Evolutionary conservation across 2,113 vertebrate genomes (phyloP).

Genomic region (Entelurus aequoreus): DNA sequence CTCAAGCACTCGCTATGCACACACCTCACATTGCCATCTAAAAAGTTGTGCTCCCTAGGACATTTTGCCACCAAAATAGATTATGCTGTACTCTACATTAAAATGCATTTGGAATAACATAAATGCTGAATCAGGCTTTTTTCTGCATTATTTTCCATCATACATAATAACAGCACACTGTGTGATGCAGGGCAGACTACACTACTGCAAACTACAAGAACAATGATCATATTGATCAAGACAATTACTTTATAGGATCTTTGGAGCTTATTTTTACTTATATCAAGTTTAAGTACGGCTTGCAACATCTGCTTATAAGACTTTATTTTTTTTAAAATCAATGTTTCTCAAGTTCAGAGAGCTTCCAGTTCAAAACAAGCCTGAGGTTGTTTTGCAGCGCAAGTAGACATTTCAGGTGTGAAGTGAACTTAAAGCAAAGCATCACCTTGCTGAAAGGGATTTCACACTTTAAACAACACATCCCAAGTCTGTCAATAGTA

Average conservation of each 20-base stretch:
- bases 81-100: not conserved
- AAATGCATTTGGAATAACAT: not conserved
- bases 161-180: not conserved
- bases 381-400: constrained; percentile 5
- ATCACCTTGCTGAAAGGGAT: not conserved
- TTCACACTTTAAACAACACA: not conserved
- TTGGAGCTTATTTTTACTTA: not conserved
- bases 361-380: not conserved
- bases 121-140: not conserved
- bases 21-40: constrained; percentile 10
- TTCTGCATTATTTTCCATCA: no score
- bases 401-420: not conserved
- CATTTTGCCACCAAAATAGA: not conserved
- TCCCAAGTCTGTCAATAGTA: not conserved
- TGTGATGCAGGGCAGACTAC: not conserved
- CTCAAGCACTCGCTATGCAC: not conserved
- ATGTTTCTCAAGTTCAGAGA: not conserved
- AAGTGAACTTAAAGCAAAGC: not conserved
- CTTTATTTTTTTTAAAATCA: not conserved
- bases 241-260: no score
- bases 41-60: constrained; percentile 9
- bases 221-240: no score
- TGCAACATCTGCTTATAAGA: not conserved
- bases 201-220: no score
- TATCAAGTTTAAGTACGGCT: not conserved